Conservation (phyloP, 2,888 invertebrate species). For the Caenorhabditis auriculariae region DNA sequence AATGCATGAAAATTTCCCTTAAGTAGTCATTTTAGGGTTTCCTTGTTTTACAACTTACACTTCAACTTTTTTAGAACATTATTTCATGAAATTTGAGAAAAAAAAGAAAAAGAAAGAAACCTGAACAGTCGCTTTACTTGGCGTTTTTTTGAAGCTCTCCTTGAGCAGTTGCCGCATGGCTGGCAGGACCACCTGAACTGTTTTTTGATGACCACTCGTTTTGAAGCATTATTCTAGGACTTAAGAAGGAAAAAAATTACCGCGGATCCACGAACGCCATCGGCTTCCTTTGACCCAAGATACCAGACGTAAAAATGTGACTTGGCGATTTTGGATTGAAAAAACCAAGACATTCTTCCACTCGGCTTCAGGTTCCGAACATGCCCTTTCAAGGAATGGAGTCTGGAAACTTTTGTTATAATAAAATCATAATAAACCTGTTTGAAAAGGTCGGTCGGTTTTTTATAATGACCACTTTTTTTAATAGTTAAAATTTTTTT, state of each 20-base stretch:
- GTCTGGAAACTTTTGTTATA: too few species aligned
- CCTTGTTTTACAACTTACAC: too few species aligned
- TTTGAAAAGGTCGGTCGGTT: too few species aligned
- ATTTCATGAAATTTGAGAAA: too few species aligned
- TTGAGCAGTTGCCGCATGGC: constrained; percentile 52
- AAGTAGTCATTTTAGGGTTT: neutral
- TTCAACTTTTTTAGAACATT: too few species aligned
- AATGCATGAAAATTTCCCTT: neutral
- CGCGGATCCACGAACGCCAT: constrained; percentile 78
- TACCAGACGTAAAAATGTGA: constrained; percentile 71
- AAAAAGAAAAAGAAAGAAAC: too few species aligned
- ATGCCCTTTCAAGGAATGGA: too few species aligned
- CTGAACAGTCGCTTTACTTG: constrained; percentile 59
- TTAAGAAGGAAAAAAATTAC: constrained; percentile 73
- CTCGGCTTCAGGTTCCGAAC: too few species aligned
- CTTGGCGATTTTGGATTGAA: constrained; percentile 56
- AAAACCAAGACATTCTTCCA: constrained; percentile 42
- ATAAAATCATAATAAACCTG: too few species aligned
- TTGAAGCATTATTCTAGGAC: constrained; percentile 46
- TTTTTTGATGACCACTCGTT: constrained; percentile 70
- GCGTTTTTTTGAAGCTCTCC: constrained; percentile 46
- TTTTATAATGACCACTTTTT: too few species aligned
- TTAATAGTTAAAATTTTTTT: too few species aligned
- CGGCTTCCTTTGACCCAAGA: constrained; percentile 90
- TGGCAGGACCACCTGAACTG: constrained; percentile 69